phyloP scores from a whole-genome alignment of 37 sponge, comb jelly and placozoan species.

The Aplysina aerophoba region DNA sequence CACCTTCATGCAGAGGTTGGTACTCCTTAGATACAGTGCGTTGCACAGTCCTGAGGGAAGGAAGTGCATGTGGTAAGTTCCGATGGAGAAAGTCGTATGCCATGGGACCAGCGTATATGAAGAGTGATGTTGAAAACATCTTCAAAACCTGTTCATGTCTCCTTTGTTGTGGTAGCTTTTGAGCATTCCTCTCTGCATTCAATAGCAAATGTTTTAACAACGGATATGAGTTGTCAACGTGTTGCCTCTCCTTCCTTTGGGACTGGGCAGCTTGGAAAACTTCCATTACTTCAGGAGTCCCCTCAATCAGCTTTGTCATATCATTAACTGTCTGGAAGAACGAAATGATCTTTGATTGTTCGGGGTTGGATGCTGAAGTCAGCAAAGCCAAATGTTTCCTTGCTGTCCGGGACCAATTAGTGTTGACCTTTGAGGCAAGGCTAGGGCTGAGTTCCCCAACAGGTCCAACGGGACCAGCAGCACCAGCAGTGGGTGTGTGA shows the following conservation, averaged over 20 bases:
- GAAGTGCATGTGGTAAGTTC: conserved; percentile 23
- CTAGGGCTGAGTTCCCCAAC: neutral
- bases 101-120: conserved; percentile 41
- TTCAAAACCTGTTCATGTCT: conserved; percentile 24
- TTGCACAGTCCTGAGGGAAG: conserved; percentile 43
- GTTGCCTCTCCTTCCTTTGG: no score
- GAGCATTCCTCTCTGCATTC: conserved; percentile 46
- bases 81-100: conserved; percentile 13
- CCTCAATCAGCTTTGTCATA: neutral
- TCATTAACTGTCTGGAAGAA: conserved; percentile 17
- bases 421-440: neutral
- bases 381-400: conserved; percentile 8
- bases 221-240: neutral
- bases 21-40: conserved; percentile 12
- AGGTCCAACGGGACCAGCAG: conserved; percentile 1
- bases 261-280: conserved; percentile 10
- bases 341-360: conserved; percentile 13
- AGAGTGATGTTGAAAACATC: conserved; percentile 45
- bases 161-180: conserved; percentile 5
- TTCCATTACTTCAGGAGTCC: conserved; percentile 2
- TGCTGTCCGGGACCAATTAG: neutral
- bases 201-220: conserved; percentile 27
- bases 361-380: neutral
- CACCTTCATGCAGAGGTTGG: conserved; percentile 29
- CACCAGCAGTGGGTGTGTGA: no score